These are phyloP conservation scores for Stenolophus ochropezus DNA, from an alignment of 2,888 invertebrate species.

Conservation along the genomic window DNA sequence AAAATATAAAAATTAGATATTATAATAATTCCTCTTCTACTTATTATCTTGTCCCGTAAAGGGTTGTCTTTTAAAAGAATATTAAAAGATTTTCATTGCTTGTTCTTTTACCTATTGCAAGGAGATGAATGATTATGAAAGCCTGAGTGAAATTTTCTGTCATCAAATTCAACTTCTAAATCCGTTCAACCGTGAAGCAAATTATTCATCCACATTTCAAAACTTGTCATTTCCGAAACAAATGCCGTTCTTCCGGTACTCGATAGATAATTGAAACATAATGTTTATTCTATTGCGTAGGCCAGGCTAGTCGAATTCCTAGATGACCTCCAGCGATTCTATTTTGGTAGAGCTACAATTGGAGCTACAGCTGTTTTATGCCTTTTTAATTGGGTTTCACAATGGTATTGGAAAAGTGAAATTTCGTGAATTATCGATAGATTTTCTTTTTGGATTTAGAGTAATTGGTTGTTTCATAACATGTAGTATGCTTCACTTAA, in stretches of 20 bases:
- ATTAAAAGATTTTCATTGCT: not conserved
- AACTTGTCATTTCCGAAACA: conserved; percentile 11
- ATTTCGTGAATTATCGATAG: conserved; percentile 1
- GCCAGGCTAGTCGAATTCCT: not conserved
- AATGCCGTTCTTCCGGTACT: not conserved
- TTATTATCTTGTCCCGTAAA: too few species aligned
- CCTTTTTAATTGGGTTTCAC: conserved; percentile 2
- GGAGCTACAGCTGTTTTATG: not conserved
- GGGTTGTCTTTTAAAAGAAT: too few species aligned
- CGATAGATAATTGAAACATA: conserved; percentile 3
- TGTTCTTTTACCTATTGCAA: not conserved
- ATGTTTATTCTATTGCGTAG: not conserved
- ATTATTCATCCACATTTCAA: not conserved
- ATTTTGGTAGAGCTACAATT: not conserved
- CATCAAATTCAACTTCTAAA: not conserved
- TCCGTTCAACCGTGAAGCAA: not conserved
- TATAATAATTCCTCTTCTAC: too few species aligned
- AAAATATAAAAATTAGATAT: too few species aligned
- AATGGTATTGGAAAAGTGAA: not conserved
- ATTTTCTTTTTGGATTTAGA: not conserved
- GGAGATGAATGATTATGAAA: not conserved
- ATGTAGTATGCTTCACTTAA: not conserved
- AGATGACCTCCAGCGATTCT: not conserved
- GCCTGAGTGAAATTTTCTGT: not conserved
- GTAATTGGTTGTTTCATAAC: not conserved